Evolutionary conservation across 2,797 vertebrate genomes (phyloP), one percentile per base, ranked within the genome.

Genomic region (Streptopelia turtur): DNA sequence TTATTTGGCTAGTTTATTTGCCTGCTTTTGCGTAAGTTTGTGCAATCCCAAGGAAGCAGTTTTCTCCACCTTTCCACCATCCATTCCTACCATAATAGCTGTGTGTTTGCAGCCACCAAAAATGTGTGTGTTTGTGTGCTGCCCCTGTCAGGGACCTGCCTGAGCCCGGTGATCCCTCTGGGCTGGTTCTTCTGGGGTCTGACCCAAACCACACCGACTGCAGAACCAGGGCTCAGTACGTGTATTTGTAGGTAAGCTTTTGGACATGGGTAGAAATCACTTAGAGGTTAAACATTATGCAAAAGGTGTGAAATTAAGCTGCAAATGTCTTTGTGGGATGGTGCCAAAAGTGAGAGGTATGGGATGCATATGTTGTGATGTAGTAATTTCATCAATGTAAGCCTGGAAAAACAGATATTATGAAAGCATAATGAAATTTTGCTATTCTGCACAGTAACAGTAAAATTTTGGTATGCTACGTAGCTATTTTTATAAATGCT

Each of bases 91-190:
- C 3, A 1, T 16, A 10, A 43, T 8, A 55, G 52, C 60, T 31
- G 23, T 68, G 39, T n/a, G 39, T 60, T 71, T 45, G 64, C 30
- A 80, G 50, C 55, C 81, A 41, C 70, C 22, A 17, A 43, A 80
- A 57, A 0, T 11, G 4, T 1, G 4, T 31, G 12, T 31, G 12
- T 31, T 57, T 6, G 49, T 1, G 1, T 12, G 21, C 43, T 49
- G 12, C 53, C 18, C 57, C 39, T 75, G 28, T 30, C 53, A 10
- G 8, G 2, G 8, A 13, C 0, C 5, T 33, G 45, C 2, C 30
- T 35, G 75, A 39, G 14, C 28, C 49, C 31, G 81, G 39, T 7
- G 16, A 10, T 43, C 37, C 16, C 16, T 39, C 22, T 3, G n/a
- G 33, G 41, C 23, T 10, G 24, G 4, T 35, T 57, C 33, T 37